These are phyloP conservation scores for Noctua pronuba DNA, from an alignment of 2,888 invertebrate genomes.

Conservation along the genomic window DNA sequence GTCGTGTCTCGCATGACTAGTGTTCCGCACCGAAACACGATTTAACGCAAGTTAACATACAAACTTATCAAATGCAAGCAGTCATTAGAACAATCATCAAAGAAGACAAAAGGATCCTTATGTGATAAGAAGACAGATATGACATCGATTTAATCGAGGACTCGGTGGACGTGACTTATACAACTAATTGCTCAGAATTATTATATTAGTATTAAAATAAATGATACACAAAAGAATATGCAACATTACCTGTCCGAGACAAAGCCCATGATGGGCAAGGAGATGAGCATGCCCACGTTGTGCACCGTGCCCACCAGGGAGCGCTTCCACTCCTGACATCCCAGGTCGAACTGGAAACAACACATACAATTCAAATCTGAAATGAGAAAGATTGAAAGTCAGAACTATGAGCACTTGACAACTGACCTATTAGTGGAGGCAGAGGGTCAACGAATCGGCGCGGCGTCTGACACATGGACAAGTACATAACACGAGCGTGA, in stretches of 20 bases:
- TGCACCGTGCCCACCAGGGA: conserved; percentile 92
- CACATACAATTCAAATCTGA: conserved; percentile 36
- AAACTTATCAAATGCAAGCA: neutral
- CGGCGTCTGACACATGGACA: neutral
- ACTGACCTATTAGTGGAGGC: neutral
- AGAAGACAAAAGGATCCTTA: neutral
- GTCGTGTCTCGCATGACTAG: conserved; percentile 31
- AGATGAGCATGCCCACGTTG: conserved; percentile 92
- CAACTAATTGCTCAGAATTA: neutral
- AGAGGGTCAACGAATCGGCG: conserved; percentile 4
- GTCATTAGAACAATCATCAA: neutral
- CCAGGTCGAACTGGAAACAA: conserved; percentile 90
- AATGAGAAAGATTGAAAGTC: conserved; percentile 23
- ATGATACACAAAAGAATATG: too few species aligned
- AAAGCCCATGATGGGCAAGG: conserved; percentile 91
- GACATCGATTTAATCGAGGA: neutral
- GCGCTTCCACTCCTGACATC: conserved; percentile 92
- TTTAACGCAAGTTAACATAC: conserved; percentile 17
- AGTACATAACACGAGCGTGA: neutral
- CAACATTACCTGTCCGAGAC: conserved; percentile 91
- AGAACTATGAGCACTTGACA: conserved; percentile 11
- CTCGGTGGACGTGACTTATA: neutral
- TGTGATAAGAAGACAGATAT: neutral
- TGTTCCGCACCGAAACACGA: conserved; percentile 31
- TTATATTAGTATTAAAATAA: neutral